Base-by-base conservation (phyloP, 2,113 vertebrate genomes). In the Tachycineta bicolor region DNA sequence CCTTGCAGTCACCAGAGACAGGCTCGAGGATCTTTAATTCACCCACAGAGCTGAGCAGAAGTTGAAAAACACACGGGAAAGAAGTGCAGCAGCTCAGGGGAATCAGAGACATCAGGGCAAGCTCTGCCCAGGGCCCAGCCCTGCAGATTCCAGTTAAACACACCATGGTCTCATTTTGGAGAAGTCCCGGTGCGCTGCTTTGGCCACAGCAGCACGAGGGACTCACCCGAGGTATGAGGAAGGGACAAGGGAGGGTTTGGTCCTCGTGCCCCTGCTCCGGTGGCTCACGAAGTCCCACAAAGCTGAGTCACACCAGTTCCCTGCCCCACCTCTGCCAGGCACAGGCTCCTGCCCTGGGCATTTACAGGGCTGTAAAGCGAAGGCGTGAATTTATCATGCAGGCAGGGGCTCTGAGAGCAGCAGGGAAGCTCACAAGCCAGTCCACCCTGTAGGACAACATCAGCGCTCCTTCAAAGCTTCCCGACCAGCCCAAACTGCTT, bases 1-100 rank as follows among this genome's bases (percentile, higher is more conserved):
- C 34, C 33, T 24, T 20, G 37, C 17, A 55, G 44, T 3, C 0
- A 0, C 10, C 0, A 58, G 26, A 49, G 29, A 24, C 1, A 11
- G 23, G 53, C 29, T 49, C 33, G 16, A 6, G 10, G 28, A 41
- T 4, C 43, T 74, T 52, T 21, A 76, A 50, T 11, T 23, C 7
- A n/a, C 2, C 3, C 53, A 10, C 3, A 0, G 50, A 25, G 60
- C 46, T 5, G 8, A 78, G 56, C 14, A 80, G 63, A 5, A 3
- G 47, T 13, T 55, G 22, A 28, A 74, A 60, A 69, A 20, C 2
- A 12, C 59, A 31, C 0, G 1, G 23, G 39, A n/a, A 71, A 53
- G 2, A 4, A 10, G 5, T 7, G 22, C 47, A 76, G 76, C 58
- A 49, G 67, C 0, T 0, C 56, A 39, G 55, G 31, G 1, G 8